Evolutionary conservation across 2,113 vertebrate species (phyloP).

Genomic region (Galeopterus variegatus): DNA sequence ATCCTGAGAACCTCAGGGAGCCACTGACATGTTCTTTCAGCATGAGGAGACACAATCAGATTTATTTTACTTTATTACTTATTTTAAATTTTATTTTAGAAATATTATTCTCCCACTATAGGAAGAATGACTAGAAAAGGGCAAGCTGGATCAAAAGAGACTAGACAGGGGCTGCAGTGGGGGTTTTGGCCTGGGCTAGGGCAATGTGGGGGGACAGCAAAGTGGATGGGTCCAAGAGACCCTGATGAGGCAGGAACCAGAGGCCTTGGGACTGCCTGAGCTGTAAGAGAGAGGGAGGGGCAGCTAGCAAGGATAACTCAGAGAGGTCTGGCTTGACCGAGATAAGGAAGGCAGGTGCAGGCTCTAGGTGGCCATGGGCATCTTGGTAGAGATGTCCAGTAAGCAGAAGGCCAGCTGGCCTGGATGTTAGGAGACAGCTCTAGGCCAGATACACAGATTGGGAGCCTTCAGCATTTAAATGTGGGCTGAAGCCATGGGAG

Average conservation of each 20-base stretch:
- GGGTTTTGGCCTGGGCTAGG: not conserved
- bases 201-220: not conserved
- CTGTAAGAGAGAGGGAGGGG: not conserved
- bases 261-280: not conserved
- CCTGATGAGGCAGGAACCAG: not conserved
- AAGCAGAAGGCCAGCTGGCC: not conserved
- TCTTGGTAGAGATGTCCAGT: not conserved
- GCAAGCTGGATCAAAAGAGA: not conserved
- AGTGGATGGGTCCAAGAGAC: not conserved
- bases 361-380: not conserved
- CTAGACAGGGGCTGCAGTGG: not conserved
- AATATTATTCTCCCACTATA: not conserved
- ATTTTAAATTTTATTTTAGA: not conserved
- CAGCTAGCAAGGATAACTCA: not conserved
- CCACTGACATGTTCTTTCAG: not conserved
- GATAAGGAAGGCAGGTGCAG: not conserved
- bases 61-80: too few species aligned
- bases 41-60: not conserved
- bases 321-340: not conserved
- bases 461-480: not conserved
- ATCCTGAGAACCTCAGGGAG: not conserved
- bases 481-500: not conserved
- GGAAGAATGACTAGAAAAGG: not conserved
- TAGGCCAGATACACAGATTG: not conserved
- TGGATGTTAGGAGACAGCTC: not conserved